Base-by-base conservation (phyloP, 2,888 invertebrate genomes). In the Hirtodrosophila cameraria region DNA sequence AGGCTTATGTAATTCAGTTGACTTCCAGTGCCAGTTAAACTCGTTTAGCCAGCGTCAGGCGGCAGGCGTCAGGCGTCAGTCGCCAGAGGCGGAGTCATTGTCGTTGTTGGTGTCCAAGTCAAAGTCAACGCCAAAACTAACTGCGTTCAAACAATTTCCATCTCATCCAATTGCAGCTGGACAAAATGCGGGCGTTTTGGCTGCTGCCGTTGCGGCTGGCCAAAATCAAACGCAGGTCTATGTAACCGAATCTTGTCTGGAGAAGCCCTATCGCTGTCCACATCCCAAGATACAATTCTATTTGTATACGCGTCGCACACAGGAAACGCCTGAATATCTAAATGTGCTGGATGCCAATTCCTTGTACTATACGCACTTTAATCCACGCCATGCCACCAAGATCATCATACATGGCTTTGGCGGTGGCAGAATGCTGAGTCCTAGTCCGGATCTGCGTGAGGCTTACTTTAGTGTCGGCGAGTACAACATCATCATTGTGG, bases 321-420 rank as follows among this genome's bases (percentile, higher is more conserved):
- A 96, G 92, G 92, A 94, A 58, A 92, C 93, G 67, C 96, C 96
- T 0, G 94, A 95, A 68, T 91, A 94, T 5, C 82, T 97, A 42
- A 93, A 96, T 87, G 94, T 96, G 0, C 92, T 94, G 16, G 93
- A 94, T 79, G 92, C 93, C 38, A 93, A 94, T 28, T 95, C 96
- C 0, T 90, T 97, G 15, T 94, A 94, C 71, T 92, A 93, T 60
- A 95, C 96, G 0, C 94, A 93, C 75, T 97, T 96, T 90, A 95
- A 97, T 90, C 93, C 94, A 0, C 93, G 92, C 0, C 94, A 96
- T 89, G 94, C 95, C 0, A 96, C 96, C 3, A 97, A 97, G 91
- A 93, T 98, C 15, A 94, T 98, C 38, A 96, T 97, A 12, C 97
- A 97, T 86, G 97, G 97, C 4, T 97, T 98, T 85, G 96, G 97